Evolutionary conservation across 2,797 vertebrate genomes (phyloP), one percentile per base, ranked within the genome.

Genomic region (Poecilia picta): DNA sequence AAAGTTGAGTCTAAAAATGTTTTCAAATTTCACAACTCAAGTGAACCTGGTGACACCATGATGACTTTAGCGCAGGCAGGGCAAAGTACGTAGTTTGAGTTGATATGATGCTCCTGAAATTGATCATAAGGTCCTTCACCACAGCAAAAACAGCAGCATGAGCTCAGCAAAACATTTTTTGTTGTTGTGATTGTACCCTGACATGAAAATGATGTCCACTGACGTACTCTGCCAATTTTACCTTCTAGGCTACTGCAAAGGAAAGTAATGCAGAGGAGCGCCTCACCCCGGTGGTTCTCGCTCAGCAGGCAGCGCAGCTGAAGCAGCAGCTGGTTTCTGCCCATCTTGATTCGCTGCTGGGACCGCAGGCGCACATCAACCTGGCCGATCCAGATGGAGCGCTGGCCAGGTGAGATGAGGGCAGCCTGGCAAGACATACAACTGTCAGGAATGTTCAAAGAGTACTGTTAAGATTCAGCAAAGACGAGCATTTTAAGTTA

Each of bases 241-340:
- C 41, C 47, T 75, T 79, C 41, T 91, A 99, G 98, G 89, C 91
- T 41, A 92, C 94, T 6, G 95, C 96, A 72, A 97, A 97, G 91
- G 98, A 98, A 81, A 96, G 96, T 15, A 93, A 94, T 12, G 91
- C 95, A 0, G 97, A 98, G 90, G 98, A 99, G 93, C 96, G 97
- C 77, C 95, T 99, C 81, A 98, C 96, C 15, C 97, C 98, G 0
- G 96, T 97, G 89, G 95, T 96, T 2, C 93, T 99, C 36, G 97
- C 97, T 77, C 96, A 98, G 91, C 98, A 98, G 87, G 96, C 98
- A 1, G 97, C 96, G 1, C 94, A 95, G 83, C 96, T 99, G 88
- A 98, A 98, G 92, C 97, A 98, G 91, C 98, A 98, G 92, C 94
- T 99, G 82, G 96, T 98, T 47, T 97, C 97, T 64, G 96, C 97